phyloP scores from a whole-genome alignment of 2,797 vertebrate species.

The Coracias cyanogaster region DNA sequence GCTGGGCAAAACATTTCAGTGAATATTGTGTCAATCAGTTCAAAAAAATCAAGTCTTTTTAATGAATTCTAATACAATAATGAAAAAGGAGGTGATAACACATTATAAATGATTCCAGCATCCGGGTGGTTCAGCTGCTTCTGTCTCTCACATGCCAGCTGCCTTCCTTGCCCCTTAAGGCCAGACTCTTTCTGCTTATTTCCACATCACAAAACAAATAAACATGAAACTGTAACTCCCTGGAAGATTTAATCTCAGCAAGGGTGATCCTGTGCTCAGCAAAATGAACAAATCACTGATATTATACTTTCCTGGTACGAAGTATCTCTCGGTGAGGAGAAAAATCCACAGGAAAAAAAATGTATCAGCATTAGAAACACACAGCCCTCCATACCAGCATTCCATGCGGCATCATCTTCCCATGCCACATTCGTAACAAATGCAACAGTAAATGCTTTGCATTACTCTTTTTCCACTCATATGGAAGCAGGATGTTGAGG shows the following conservation, averaged over 20 bases:
- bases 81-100: neutral
- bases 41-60: neutral
- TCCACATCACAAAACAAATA: neutral
- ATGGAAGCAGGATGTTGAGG: neutral
- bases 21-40: neutral
- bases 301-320: neutral
- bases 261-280: neutral
- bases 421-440: neutral
- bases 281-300: neutral
- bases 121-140: neutral
- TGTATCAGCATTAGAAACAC: neutral
- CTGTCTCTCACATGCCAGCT: neutral
- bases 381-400: neutral
- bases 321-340: neutral
- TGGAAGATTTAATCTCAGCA: neutral
- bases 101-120: neutral
- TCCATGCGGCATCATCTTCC: neutral
- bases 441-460: neutral
- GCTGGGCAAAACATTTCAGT: neutral
- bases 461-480: neutral
- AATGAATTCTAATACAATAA: neutral
- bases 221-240: neutral
- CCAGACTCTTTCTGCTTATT: neutral
- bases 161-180: neutral
- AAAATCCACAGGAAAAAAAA: neutral